Percentiles rank a stretch among this genome's conserved stretches.
Conservation (phyloP, 2,888 invertebrate species). For the Thalpophila matura region DNA sequence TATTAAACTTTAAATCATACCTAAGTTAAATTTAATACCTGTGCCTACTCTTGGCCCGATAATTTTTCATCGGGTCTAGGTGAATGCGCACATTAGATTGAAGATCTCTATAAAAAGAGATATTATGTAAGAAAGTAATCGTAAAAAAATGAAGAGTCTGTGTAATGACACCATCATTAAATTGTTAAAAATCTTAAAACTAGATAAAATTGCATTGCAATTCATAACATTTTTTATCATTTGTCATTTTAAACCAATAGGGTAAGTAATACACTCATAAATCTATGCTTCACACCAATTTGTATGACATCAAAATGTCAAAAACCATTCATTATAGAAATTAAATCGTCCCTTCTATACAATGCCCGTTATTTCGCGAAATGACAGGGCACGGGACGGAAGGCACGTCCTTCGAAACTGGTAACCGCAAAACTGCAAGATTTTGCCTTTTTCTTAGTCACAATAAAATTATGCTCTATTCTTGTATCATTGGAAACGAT, state of each 20-base stretch:
- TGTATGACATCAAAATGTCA: slow-evolving; percentile 75
- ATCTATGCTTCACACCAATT: slow-evolving; percentile 71
- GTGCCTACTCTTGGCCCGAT: no score
- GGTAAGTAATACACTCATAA: slow-evolving; percentile 64
- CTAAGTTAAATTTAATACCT: no score
- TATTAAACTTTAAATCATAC: no score
- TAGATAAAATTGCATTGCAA: slow-evolving; percentile 36
- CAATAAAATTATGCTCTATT: slow-evolving; percentile 77
- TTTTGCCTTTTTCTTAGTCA: slow-evolving; percentile 65
- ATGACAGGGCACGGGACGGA: slow-evolving; percentile 75
- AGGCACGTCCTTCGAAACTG: slow-evolving; percentile 77
- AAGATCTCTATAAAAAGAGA: background rate
- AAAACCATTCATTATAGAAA: slow-evolving; percentile 77
- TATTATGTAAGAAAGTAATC: background rate
- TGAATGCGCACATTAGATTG: no score
- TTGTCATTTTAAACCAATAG: slow-evolving; percentile 43
- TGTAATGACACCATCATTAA: background rate
- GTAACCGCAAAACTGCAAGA: slow-evolving; percentile 76
- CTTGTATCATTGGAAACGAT: slow-evolving; percentile 80
- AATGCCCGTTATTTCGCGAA: slow-evolving; percentile 71
- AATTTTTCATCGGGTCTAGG: no score
- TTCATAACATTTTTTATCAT: slow-evolving; percentile 37
- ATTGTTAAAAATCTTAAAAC: slow-evolving; percentile 7
- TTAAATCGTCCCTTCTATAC: slow-evolving; percentile 76
- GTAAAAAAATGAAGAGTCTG: background rate